Base-by-base conservation (phyloP, 1,140 invertebrate species). In the Teleopsis dalmanni region DNA sequence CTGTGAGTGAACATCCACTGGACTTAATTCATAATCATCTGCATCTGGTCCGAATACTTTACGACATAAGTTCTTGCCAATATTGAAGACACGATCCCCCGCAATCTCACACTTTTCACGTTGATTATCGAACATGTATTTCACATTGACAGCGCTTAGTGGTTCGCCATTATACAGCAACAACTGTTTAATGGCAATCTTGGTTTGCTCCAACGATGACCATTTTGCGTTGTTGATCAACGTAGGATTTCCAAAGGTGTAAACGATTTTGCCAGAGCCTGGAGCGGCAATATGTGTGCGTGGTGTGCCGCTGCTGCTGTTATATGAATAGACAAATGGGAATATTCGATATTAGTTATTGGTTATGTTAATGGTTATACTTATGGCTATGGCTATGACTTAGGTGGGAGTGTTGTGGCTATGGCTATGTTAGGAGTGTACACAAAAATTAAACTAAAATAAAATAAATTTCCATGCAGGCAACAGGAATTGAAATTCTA, bases 201-300 rank as follows among this genome's bases (percentile, higher is more conserved):
- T 50, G 21, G 29, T 26, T 25, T 54, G 43, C 18, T 34, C 16
- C 22, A 41, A 25, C 10, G 43, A 36, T 19, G 52, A 40, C 52
- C 52, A 54, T 37, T 49, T 35, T 6, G 43, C 48, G 11, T 34
- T 43, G 25, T 33, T 45, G 31, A 54, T 50, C 21, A 54, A 38
- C 25, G 38, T 37, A 23, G 52, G 48, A 47, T 54, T 54, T 16
- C 52, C 52, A 40, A 54, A 54, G 10, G 52, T 54, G 52, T 54
- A 54, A 43, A 54, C 52, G 26, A 54, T 47, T 45, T 54, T 54
- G 14, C 52, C 52, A 22, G 52, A 54, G 44, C 52, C 48, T 14
- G 52, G 23, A 29, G 44, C 40, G 26, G 47, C 52, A 16, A n/a
- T 52, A 26, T 52, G 50, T 19, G 48, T 42, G 19, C 48, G 47